Base-by-base conservation (phyloP, 2,888 invertebrate genomes). In the Eupeodes luniger region DNA sequence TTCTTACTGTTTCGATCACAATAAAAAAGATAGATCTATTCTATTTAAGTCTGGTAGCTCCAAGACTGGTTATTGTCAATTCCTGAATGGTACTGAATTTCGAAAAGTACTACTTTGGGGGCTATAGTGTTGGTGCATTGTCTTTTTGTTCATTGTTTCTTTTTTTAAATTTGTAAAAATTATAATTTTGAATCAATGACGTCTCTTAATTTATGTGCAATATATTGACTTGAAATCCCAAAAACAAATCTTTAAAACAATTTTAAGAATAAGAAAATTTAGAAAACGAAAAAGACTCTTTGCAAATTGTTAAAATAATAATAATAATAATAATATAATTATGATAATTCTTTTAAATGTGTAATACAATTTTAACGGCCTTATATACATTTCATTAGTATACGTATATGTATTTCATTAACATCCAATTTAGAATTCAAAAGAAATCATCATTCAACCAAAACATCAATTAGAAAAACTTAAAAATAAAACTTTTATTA, bases 331-430 rank as follows among this genome's bases (percentile, higher is more conserved):
- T 77, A 69, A 84, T 84, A 27, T 36, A 74, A 40, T 49, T 47
- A n/a, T 34, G 59, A 62, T 76, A 67, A 84, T 84, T 77, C 27
- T 57, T 34, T 59, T 59, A 47, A 81, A 84, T 84, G 80, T 81
- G 72, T 81, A 88, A 88, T 88, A 85, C 77, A 81, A 85, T 88
- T 27, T 85, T 81, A 85, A 85, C 81, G 85, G 88, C 88, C 88
- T 88, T 88, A 88, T 85, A 88, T 88, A 88, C 88, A 88, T 87
- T 87, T 80, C 84, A 87, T 77, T 80, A 79, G 84, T 84, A 84
- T 81, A 87, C 80, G 78, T 82, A 47, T 57, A 59, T 59, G 59
- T 59, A 69, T 81, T 78, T 57, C 75, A 84, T 69, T 49, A 44
- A 86, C 78, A 82, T 70, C 67, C 74, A 75, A 74, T 75, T 40